Conservation (phyloP, 2,113 vertebrate genomes). For the Strix uralensis region DNA sequence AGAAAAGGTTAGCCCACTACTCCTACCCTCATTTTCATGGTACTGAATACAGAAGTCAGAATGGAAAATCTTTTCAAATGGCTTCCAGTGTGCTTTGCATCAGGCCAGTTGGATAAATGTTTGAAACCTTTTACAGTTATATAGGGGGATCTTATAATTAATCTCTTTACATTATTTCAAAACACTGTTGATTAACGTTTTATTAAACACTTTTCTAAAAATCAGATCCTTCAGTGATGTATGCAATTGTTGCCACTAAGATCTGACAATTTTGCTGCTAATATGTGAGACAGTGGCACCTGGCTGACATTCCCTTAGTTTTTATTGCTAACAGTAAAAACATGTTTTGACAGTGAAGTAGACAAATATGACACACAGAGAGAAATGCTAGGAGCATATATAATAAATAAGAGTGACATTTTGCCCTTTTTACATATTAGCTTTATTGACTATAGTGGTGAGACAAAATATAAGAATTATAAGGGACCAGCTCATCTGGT, state of each 20-base stretch:
- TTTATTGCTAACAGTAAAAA: background rate
- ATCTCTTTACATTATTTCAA: background rate
- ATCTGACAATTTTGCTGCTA: background rate
- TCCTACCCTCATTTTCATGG: background rate
- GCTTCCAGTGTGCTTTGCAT: background rate
- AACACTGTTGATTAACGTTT: background rate
- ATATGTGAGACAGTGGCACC: background rate
- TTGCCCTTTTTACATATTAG: background rate
- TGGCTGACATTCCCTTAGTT: background rate
- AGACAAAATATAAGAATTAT: background rate
- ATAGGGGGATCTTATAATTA: background rate
- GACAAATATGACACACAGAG: background rate
- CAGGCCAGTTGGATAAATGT: background rate
- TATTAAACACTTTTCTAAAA: background rate
- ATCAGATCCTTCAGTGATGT: background rate
- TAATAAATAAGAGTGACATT: background rate
- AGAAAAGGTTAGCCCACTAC: slow-evolving; percentile 4
- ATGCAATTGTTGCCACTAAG: background rate
- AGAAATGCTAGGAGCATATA: background rate
- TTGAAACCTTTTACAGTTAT: background rate
- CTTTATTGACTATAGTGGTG: background rate
- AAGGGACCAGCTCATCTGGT: background rate
- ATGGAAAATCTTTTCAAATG: background rate
- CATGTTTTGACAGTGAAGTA: background rate
- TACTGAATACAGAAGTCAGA: background rate